A percentile compares a stretch with the other conserved stretches of the same genome.
Conservation (phyloP, 2,888 invertebrate species). For the Cryptocephalus primarius region DNA sequence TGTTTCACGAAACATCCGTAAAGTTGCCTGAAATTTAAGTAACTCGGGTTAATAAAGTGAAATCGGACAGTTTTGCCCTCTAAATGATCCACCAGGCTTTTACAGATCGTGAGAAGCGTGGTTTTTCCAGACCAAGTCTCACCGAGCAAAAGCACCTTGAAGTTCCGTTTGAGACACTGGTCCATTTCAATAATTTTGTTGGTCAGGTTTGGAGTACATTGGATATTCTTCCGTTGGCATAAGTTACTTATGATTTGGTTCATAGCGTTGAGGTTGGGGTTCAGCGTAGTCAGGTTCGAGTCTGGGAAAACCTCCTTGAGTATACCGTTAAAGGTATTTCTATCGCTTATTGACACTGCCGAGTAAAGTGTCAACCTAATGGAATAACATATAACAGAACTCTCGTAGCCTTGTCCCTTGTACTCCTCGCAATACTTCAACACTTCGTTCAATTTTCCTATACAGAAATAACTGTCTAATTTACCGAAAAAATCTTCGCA, state of each 20-base stretch:
- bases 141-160: constrained; percentile 80
- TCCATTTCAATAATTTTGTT: constrained; percentile 73
- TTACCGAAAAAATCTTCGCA: constrained; percentile 46
- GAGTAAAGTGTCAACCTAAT: too few relatives aligned
- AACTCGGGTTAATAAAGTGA: constrained; percentile 65
- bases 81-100: constrained; percentile 44
- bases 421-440: too few relatives aligned
- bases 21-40: constrained; percentile 75
- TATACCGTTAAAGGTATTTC: not conserved
- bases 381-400: too few relatives aligned
- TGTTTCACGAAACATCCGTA: constrained; percentile 82
- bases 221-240: constrained; percentile 54
- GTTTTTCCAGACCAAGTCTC: constrained; percentile 72
- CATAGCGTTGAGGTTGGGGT: constrained; percentile 69
- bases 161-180: constrained; percentile 73
- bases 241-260: constrained; percentile 76
- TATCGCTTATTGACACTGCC: not conserved
- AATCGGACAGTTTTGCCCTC: constrained; percentile 4
- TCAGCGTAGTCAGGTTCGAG: too few relatives aligned
- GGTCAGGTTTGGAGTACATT: constrained; percentile 59
- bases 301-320: not conserved
- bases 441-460: constrained; percentile 50
- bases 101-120: constrained; percentile 58
- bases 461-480: constrained; percentile 70
- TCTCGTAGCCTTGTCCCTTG: too few relatives aligned